Conservation (phyloP, 2,888 invertebrate genomes). For the Ferrisia virgata region DNA sequence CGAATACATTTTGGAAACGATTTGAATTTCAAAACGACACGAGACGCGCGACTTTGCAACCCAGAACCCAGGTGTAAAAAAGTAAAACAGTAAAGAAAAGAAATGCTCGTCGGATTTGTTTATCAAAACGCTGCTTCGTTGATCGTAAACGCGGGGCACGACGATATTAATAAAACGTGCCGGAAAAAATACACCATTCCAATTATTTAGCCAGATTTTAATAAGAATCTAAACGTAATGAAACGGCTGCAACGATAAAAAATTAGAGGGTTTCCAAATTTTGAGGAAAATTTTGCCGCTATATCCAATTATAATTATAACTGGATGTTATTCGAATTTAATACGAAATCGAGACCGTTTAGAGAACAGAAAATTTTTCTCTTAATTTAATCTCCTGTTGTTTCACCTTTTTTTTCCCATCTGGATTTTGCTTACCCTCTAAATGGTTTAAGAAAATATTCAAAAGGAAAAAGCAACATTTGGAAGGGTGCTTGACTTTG, state of each 20-base stretch:
- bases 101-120: too few species aligned
- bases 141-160: not conserved
- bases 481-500: constrained; percentile 16
- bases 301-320: constrained; percentile 13
- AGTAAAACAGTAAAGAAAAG: too few species aligned
- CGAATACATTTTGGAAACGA: too few species aligned
- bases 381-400: constrained; percentile 30
- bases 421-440: constrained; percentile 24
- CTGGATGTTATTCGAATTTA: constrained; percentile 22
- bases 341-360: constrained; percentile 25
- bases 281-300: constrained; percentile 5
- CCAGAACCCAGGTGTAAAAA: too few species aligned
- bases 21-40: too few species aligned
- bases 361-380: constrained; percentile 13
- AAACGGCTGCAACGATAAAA: constrained; percentile 14
- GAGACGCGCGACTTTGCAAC: too few species aligned
- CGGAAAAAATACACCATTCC: not conserved
- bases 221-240: not conserved
- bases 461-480: constrained; percentile 43
- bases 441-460: constrained; percentile 40
- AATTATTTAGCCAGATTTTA: not conserved
- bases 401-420: constrained; percentile 29
- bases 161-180: not conserved
- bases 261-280: constrained; percentile 8
- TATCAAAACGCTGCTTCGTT: too few species aligned